Evolutionary conservation across 1,140 invertebrate species (phyloP).

Genomic region (Dysdera silvatica): DNA sequence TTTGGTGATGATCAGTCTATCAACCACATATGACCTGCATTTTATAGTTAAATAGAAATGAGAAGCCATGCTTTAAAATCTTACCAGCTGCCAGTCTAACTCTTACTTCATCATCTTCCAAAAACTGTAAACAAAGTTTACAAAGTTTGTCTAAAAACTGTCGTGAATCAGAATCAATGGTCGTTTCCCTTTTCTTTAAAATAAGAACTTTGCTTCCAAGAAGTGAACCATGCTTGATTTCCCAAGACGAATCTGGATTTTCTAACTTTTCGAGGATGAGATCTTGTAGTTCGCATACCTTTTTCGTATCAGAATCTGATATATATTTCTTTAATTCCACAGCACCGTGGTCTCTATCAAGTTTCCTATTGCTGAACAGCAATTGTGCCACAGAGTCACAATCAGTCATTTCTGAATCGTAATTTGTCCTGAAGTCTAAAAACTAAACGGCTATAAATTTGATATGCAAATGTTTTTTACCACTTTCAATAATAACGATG

Average conservation of each 20-base stretch:
- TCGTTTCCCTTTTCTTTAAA: conserved; percentile 26
- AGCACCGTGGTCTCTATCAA: conserved; percentile 45
- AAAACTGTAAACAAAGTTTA: conserved; percentile 36
- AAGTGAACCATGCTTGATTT: conserved; percentile 45
- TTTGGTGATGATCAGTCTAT: no score
- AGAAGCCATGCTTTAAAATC: no score
- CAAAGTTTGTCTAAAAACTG: conserved; percentile 39
- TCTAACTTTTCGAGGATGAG: conserved; percentile 30
- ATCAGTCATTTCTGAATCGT: not conserved
- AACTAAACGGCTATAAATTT: not conserved
- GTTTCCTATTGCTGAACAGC: conserved; percentile 43
- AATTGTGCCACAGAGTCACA: not conserved
- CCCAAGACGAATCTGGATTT: conserved; percentile 35
- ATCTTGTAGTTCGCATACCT: conserved; percentile 25
- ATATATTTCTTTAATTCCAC: conserved; percentile 39
- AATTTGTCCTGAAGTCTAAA: not conserved
- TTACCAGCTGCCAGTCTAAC: conserved; percentile 40
- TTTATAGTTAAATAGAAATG: no score
- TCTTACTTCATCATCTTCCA: conserved; percentile 46
- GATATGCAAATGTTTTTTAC: no score
- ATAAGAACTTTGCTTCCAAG: conserved; percentile 43
- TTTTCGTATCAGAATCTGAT: conserved; percentile 33
- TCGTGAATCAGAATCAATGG: conserved; percentile 35
- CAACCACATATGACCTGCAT: no score
- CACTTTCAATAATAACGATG: no score